Evolutionary conservation across 2,888 invertebrate species (phyloP).

Genomic region (Meghimatium bilineatum): DNA sequence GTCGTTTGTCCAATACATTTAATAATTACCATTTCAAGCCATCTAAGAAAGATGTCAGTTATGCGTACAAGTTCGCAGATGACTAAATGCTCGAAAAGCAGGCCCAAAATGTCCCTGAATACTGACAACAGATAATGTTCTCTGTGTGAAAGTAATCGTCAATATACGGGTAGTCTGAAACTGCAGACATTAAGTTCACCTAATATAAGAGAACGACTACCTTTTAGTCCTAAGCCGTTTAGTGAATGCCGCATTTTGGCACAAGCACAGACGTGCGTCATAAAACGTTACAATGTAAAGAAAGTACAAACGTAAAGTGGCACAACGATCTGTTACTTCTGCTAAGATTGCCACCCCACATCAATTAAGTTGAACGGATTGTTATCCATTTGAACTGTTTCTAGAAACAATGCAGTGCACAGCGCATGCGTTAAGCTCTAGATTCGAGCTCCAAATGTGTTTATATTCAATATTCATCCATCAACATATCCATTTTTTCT

Average conservation of each 20-base stretch:
- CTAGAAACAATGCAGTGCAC: neutral
- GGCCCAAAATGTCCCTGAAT: no score
- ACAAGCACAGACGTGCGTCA: neutral
- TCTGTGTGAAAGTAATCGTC: no score
- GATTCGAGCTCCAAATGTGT: neutral
- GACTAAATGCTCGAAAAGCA: no score
- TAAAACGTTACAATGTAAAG: neutral
- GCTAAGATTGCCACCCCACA: neutral
- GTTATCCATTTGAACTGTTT: neutral
- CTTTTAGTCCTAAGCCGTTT: neutral
- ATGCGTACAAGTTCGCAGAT: no score
- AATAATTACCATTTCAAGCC: no score
- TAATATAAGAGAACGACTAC: no score
- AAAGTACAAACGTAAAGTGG: neutral
- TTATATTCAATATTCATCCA: neutral
- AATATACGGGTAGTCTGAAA: no score
- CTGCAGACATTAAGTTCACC: no score
- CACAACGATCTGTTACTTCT: neutral
- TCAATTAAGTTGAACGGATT: neutral
- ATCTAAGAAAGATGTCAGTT: no score
- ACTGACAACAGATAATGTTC: no score
- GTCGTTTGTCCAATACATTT: no score
- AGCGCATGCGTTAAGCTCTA: neutral
- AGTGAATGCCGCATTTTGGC: neutral
- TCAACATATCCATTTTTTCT: neutral